Evolutionary conservation across 2,888 invertebrate species (phyloP), one percentile per base, ranked within the genome.

Genomic region (Strigamia crassipes): DNA sequence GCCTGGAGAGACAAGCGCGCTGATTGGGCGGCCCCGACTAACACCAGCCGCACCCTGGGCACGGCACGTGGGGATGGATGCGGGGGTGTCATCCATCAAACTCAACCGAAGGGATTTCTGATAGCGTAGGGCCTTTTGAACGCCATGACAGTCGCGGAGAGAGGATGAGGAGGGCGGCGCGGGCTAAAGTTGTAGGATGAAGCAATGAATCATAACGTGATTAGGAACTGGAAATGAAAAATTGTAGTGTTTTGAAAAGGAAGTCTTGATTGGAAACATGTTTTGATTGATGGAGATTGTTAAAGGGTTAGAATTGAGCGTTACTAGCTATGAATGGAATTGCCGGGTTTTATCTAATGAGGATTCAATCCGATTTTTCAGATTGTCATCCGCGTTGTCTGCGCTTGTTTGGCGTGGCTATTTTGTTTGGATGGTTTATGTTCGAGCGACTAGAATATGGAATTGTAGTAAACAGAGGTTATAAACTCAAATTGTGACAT

Each of bases 21-120:
- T 51, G 51, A 51, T 51, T 51, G 51, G 51, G n/a, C n/a, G n/a
- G 51, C 15, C 51, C 51, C 13, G 13, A n/a, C 51, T 51, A 51
- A 51, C 51, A 51, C 15, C 51, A 51, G 51, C 51, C 51, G 51
- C 51, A 51, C 51, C 51, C 51, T n/a, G 51, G 51, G 51, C 51
- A 51, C 51, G 51, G 51, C 51, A 51, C 51, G 51, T 51, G 51
- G 51, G 51, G 51, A 51, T 51, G 51, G 51, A 51, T 51, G 51
- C 51, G 51, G 51, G 51, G 51, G 51, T 51, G 51, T 51, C 51
- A 51, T 51, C 51, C 51, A 51, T 51, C 51, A 51, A 51, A 51
- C 51, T 51, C 51, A 51, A 51, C 51, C 51, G 51, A 51, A 51
- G 51, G 51, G 51, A 51, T 51, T 51, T 51, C 51, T 51, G 51